Evolutionary conservation across 1,140 invertebrate genomes (phyloP), one percentile per base, ranked within the genome.

Genomic region (Ladona fulva): DNA sequence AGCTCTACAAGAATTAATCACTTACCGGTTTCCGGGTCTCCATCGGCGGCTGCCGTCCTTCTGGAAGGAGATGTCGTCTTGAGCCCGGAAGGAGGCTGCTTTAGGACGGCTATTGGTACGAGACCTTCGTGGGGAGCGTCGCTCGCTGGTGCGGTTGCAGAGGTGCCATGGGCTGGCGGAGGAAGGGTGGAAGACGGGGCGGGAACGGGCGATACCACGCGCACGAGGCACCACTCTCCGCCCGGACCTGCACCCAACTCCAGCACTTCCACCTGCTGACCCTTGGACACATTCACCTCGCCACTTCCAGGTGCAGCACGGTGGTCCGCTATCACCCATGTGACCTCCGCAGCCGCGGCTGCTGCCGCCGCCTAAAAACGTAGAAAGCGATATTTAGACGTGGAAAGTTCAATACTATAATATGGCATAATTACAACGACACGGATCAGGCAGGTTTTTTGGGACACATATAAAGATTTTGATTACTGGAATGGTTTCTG

Each of bases 201-300:
- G 90, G 82, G 87, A 84, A 79, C 81, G 82, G 78, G 19, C 78
- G 74, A 44, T 44, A 78, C 24, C 84, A 87, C 84, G 76, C 91
- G 87, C 75, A 92, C 87, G 81, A 90, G 83, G 87, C 91, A 91
- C 86, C 88, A 91, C 82, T 89, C 90, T 16, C 81, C 85, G 81
- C 89, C 80, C 81, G 87, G 82, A 78, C 84, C 80, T 80, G 85
- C 83, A 79, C 88, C 87, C 75, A 90, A 86, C 82, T 97, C 95
- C 76, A 97, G 83, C 76, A 97, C 91, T 83, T 97, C 96, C 74
- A 97, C 95, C 85, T 97, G 95, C 85, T 97, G 95, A 12, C 94
- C 94, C 83, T 95, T 95, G 74, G 85, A 87, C 11, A 96, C 94
- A 25, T 89, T 90, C 79, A 96, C 83, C 84, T 96, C 94, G 44